Percentiles rank a stretch among this genome's conserved stretches.
phyloP scores from a whole-genome alignment of 2,113 vertebrate genomes.

The Charina bottae region DNA sequence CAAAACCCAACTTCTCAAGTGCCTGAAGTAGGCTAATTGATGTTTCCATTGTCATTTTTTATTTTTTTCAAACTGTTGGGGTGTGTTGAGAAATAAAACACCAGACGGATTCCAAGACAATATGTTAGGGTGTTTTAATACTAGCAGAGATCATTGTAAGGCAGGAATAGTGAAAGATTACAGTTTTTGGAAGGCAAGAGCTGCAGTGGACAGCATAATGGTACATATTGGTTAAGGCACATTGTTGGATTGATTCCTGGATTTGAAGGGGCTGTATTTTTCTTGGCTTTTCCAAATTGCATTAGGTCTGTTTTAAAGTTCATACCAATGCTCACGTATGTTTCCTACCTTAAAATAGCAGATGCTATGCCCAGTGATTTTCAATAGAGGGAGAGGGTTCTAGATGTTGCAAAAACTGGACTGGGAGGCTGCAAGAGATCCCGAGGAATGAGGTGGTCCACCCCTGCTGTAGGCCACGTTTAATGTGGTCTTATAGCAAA shows the following conservation, averaged over 20 bases:
- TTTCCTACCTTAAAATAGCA: neutral
- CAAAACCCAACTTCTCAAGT: neutral
- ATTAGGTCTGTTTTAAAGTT: neutral
- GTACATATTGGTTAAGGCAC: neutral
- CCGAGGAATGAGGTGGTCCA: neutral
- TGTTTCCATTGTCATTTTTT: neutral
- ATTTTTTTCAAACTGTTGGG: neutral
- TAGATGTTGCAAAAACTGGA: neutral
- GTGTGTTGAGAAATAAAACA: neutral
- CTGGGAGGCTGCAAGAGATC: neutral
- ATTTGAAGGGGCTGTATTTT: neutral
- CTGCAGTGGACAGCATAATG: neutral
- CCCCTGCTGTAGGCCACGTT: neutral
- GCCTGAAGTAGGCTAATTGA: neutral
- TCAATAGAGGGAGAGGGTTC: neutral
- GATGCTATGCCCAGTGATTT: neutral
- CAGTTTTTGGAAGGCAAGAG: neutral
- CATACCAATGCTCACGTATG: neutral
- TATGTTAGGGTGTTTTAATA: neutral
- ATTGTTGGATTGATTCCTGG: neutral
- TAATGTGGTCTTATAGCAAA: neutral
- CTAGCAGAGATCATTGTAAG: neutral
- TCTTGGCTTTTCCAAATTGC: neutral
- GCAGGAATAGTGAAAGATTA: neutral
- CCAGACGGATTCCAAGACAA: neutral